Base-by-base conservation (phyloP, 2,797 vertebrate species). In the Scolopax rusticola region DNA sequence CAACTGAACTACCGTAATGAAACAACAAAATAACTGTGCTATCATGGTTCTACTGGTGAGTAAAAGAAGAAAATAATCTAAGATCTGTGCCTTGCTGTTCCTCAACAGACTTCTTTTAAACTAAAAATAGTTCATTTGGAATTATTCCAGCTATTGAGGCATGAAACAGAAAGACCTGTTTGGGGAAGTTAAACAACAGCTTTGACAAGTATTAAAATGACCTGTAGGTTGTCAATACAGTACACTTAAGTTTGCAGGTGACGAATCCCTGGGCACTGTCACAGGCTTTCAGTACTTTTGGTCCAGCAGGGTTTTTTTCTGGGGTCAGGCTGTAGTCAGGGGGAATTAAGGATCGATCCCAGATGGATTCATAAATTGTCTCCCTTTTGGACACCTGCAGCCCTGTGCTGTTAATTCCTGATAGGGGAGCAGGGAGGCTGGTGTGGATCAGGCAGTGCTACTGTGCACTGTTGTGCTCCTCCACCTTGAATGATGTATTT, bases 11-110 rank as follows among this genome's bases (percentile, higher is more conserved):
- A 43, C 40, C 33, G 32, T 33, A 60, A 67, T 88, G 73, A 93
- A 92, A 73, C 45, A 60, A 88, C 56, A 59, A 82, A 80, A 54
- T 56, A 81, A 75, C 50, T 89, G 15, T 65, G 20, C 64, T 90
- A 33, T 81, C 51, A 27, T 89, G 25, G 51, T 33, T 88, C 50
- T 83, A 28, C 40, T 30, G 79, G 40, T 32, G 15, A 36, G 57
- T 86, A 88, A 74, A 95, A 70, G 88, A 71, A 84, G 69, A 70
- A 95, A 74, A 80, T 88, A 71, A 82, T 67, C 59, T 67, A 53
- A 95, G 70, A 61, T 76, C 23, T 92, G 56, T 89, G 23, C 47
- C 59, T 80, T 53, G 16, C 41, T 24, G 4, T 89, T 95, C 71
- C 75, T 91, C 78, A 80, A 47, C 45, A 94, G 56, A 50, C 12